A percentile compares a stretch with the other conserved stretches of the same genome.
Conservation (phyloP, 1,140 invertebrate genomes). For the Hestina assimilis region DNA sequence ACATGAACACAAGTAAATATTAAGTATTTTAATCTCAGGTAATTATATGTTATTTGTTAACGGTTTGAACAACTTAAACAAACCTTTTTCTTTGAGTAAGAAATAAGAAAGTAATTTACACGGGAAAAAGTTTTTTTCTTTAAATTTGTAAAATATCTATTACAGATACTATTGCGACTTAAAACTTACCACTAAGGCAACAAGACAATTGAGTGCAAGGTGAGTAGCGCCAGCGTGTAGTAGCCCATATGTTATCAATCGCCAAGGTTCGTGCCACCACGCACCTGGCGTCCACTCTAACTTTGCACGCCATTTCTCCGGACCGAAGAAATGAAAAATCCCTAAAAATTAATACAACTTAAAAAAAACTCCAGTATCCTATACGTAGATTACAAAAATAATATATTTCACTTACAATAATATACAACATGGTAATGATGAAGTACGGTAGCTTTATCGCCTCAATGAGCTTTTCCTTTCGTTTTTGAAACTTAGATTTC, state of each 20-base stretch:
- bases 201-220: constrained; percentile 56
- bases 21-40: too few relatives aligned
- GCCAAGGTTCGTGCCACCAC: constrained; percentile 61
- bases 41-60: too few relatives aligned
- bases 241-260: constrained; percentile 56
- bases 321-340: constrained; percentile 42
- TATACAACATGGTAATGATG: constrained; percentile 56
- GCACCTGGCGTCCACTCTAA: constrained; percentile 55
- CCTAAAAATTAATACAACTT: constrained; percentile 28
- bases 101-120: too few relatives aligned
- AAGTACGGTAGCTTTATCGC: constrained; percentile 59
- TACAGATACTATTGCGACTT: neutral
- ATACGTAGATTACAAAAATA: neutral
- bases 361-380: neutral
- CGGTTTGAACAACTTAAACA: too few relatives aligned
- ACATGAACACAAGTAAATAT: too few relatives aligned
- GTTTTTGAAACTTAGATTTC: constrained; percentile 57
- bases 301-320: constrained; percentile 30
- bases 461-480: constrained; percentile 52
- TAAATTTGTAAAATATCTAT: too few relatives aligned
- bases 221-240: constrained; percentile 55
- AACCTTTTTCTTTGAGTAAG: too few relatives aligned
- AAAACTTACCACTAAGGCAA: constrained; percentile 57
- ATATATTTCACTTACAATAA: constrained; percentile 49
- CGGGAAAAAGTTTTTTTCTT: too few relatives aligned